A percentile compares a stretch with the other conserved stretches of the same genome.
Conservation (phyloP, 2,888 invertebrate genomes). For the Hypomecis atomaria region DNA sequence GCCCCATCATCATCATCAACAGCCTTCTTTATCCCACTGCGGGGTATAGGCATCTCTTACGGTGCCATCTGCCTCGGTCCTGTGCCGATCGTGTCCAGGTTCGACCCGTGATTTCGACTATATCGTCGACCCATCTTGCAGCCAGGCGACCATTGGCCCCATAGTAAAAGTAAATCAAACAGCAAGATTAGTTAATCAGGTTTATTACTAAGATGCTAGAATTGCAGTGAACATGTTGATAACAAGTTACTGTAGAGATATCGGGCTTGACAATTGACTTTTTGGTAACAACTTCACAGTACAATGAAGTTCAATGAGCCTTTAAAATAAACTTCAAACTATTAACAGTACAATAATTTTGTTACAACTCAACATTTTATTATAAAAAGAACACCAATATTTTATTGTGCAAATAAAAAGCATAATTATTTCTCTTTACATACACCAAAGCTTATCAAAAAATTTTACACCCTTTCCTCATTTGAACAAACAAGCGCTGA, state of each 20-base stretch:
- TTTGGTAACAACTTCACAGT: constrained; percentile 71
- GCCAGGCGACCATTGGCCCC: neutral
- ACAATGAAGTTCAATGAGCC: constrained; percentile 55
- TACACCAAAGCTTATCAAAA: constrained; percentile 55
- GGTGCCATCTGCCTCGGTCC: no score
- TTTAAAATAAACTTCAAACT: constrained; percentile 58
- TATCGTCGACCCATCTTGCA: no score
- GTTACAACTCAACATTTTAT: constrained; percentile 56
- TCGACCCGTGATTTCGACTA: no score
- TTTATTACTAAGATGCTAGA: constrained; percentile 78
- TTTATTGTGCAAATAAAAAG: constrained; percentile 52
- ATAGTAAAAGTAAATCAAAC: constrained; percentile 47
- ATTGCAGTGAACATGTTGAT: constrained; percentile 74
- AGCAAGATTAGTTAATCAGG: constrained; percentile 67
- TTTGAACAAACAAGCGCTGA: constrained; percentile 48
- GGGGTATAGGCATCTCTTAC: no score
- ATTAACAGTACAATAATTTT: constrained; percentile 65
- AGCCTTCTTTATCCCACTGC: no score
- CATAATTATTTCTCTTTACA: constrained; percentile 44
- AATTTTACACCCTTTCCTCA: constrained; percentile 49
- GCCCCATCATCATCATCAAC: no score
- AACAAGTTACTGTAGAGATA: constrained; percentile 59
- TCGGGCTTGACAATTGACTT: constrained; percentile 68
- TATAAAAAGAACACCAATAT: constrained; percentile 57
- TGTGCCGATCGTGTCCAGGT: no score